phyloP scores from a whole-genome alignment of 2,888 invertebrate genomes.

The Ichneumoninae sp. region DNA sequence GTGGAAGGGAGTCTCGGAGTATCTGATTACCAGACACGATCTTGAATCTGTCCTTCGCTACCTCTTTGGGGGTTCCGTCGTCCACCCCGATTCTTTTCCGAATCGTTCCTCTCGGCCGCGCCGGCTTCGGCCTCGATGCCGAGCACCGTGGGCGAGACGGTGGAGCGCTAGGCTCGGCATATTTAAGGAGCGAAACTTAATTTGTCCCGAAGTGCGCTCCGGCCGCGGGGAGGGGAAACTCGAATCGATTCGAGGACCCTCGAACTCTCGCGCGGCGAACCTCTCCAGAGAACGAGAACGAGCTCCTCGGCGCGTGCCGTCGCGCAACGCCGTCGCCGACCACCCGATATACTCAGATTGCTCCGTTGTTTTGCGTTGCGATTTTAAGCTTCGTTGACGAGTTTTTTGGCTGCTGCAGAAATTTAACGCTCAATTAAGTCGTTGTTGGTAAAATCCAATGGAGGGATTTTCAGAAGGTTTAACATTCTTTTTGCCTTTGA shows the following conservation, averaged over 20 bases:
- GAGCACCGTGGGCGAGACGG: not conserved
- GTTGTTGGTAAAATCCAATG: not conserved
- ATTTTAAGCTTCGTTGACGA: not conserved
- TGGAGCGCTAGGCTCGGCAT: slow-evolving; percentile 60
- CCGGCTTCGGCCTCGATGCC: not conserved
- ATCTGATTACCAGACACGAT: slow-evolving; percentile 44
- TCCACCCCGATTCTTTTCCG: not conserved
- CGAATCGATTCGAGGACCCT: slow-evolving; percentile 82
- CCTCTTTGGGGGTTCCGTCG: slow-evolving; percentile 64
- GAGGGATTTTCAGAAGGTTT: not conserved
- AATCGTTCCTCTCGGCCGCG: not conserved
- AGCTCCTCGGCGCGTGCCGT: slow-evolving; percentile 76
- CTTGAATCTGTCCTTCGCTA: slow-evolving; percentile 33
- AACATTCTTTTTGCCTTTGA: not conserved
- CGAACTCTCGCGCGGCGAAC: slow-evolving; percentile 74
- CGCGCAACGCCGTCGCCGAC: slow-evolving; percentile 45
- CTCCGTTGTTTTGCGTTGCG: not conserved
- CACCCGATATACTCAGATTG: not conserved
- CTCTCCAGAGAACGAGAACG: slow-evolving; percentile 67
- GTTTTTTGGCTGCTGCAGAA: not conserved
- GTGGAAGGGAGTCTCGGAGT: slow-evolving; percentile 19
- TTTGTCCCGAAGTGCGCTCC: slow-evolving; percentile 80
- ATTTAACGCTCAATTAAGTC: too few species aligned
- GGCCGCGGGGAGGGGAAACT: slow-evolving; percentile 73
- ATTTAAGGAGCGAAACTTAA: slow-evolving; percentile 82